phyloP scores from a whole-genome alignment of 2,888 invertebrate genomes.

The Pammene aurita region DNA sequence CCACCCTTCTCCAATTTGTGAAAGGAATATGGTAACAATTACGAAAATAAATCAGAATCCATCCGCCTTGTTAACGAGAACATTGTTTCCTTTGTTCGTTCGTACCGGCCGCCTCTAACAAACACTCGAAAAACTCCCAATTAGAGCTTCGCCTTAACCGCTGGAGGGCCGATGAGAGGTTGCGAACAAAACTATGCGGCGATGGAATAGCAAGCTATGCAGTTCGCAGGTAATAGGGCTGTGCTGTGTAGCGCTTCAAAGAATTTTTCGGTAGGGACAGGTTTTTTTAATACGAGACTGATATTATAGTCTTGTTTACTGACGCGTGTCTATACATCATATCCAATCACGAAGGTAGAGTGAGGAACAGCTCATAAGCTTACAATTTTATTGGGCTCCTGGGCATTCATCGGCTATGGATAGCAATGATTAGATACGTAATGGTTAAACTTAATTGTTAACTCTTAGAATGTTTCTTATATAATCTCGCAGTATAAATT shows the following conservation, averaged over 20 bases:
- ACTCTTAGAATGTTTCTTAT: too few species aligned
- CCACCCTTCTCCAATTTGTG: conserved; percentile 1
- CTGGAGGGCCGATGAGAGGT: conserved; percentile 69
- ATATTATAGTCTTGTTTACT: too few species aligned
- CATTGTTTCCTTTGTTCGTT: conserved; percentile 43
- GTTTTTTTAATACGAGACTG: too few species aligned
- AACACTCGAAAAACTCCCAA: conserved; percentile 67
- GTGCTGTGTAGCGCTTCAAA: conserved; percentile 3
- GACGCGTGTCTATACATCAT: too few species aligned
- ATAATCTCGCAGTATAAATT: too few species aligned
- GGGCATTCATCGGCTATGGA: too few species aligned
- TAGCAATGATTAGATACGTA: too few species aligned
- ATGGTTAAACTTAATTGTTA: too few species aligned
- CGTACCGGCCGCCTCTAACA: conserved; percentile 53
- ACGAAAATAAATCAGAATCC: conserved; percentile 27
- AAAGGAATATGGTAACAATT: conserved; percentile 20
- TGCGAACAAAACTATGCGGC: conserved; percentile 78
- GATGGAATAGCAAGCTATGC: conserved; percentile 67
- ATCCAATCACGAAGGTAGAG: too few species aligned
- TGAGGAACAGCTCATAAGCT: too few species aligned
- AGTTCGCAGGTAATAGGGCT: conserved; percentile 50
- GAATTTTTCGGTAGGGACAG: not conserved
- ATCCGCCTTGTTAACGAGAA: conserved; percentile 33
- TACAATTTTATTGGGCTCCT: too few species aligned
- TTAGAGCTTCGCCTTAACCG: conserved; percentile 71